Conservation (phyloP, 2,797 vertebrate species). For the Stomatorhinus walkeri region DNA sequence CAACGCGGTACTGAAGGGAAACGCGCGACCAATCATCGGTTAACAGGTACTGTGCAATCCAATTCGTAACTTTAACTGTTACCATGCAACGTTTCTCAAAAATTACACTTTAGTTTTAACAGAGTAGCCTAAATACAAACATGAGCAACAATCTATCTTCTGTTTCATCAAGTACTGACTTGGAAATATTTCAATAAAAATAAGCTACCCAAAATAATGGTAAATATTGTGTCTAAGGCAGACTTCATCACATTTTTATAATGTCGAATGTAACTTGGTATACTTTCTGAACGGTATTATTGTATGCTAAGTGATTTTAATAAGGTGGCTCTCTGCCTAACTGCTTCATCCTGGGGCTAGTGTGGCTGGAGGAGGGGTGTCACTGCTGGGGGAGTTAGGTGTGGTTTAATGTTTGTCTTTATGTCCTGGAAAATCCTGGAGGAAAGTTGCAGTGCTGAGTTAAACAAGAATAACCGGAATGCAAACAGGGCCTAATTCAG, state of each 20-base stretch:
- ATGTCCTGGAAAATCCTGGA: not conserved
- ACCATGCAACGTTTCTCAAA: not conserved
- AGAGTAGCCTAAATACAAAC: not conserved
- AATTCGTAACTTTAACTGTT: not conserved
- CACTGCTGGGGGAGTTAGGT: not conserved
- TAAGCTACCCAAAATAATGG: not conserved
- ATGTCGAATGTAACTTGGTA: not conserved
- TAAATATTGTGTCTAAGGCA: not conserved
- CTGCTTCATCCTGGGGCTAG: not conserved
- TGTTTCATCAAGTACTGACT: not conserved
- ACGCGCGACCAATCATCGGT: not conserved
- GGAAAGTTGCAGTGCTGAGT: not conserved
- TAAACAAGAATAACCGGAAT: not conserved
- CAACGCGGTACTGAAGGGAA: not conserved
- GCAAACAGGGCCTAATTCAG: not conserved
- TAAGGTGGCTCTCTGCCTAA: not conserved
- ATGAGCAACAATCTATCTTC: not conserved
- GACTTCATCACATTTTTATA: not conserved
- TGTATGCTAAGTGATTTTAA: not conserved
- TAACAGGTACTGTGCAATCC: not conserved
- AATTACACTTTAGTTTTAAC: not conserved
- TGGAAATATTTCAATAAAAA: not conserved
- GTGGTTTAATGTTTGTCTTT: not conserved
- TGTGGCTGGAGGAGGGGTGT: not conserved
- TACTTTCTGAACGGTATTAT: not conserved